These are phyloP conservation scores for Boulengeromyrus knoepffleri DNA, from an alignment of 2,113 vertebrate species.

Conservation along the genomic window DNA sequence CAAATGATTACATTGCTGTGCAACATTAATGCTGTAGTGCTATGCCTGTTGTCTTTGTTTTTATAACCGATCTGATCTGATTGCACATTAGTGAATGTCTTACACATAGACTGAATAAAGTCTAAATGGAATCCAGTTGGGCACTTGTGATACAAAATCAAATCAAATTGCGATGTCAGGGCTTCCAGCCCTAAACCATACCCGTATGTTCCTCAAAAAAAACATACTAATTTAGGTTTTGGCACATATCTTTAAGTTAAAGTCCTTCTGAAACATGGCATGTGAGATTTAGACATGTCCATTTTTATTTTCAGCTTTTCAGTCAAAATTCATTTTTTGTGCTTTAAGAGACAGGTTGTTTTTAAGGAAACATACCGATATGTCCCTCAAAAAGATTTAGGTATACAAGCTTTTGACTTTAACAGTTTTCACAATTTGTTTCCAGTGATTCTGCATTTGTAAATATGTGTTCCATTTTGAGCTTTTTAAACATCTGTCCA, in stretches of 20 bases:
- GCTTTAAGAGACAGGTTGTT: neutral
- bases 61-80: neutral
- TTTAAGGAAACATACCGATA: neutral
- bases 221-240: neutral
- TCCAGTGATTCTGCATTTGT: neutral
- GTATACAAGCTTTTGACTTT: neutral
- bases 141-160: neutral
- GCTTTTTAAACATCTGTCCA: neutral
- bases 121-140: neutral
- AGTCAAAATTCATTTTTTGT: neutral
- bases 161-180: neutral
- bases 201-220: neutral
- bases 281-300: neutral
- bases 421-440: neutral
- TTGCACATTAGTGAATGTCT: neutral
- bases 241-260: neutral
- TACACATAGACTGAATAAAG: neutral
- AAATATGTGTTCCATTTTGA: neutral
- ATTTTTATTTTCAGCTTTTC: neutral
- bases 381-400: neutral
- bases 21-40: neutral
- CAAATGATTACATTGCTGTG: neutral
- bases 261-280: neutral
- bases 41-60: neutral
- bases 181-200: neutral